Base-by-base conservation (phyloP, 2,113 vertebrate genomes). In the Meriones unguiculatus region DNA sequence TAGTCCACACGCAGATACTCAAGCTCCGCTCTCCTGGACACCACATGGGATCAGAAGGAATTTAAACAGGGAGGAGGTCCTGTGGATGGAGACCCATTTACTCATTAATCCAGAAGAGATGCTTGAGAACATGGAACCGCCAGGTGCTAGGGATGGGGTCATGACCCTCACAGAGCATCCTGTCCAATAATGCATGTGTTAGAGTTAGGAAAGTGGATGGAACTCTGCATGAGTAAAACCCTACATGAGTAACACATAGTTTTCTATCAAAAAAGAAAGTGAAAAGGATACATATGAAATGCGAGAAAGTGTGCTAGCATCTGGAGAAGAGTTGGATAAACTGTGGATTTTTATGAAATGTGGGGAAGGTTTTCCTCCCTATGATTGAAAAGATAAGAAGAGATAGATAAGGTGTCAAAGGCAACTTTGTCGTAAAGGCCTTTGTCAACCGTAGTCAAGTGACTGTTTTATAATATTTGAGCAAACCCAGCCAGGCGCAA, bases 401-500 rank as follows among this genome's bases (percentile, higher is more conserved):
- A 77, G 65, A 94, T 88, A 54, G 65, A 94, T 88, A 54, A 50
- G 7, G 91, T 95, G 50, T 57, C 62, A 92, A 91, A 93, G 78
- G 10, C 13, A 96, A 67, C 30, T 95, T 97, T 97, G 82, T 93
- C 22, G 20, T 50, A 91, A 95, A 20, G 52, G 38, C 32, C 11
- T 2, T 0, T 62, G 93, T 90, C 46, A 82, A 35, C 18, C 25
- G 2, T 28, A 62, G 4, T 12, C 76, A 81, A 85, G 22, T 62
- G 96, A 95, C 90, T 97, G 97, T 98, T 98, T 94, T 91, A 98
- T 93, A 97, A 96, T 93, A 92, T 97, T 97, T 90, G 96, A 75
- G 95, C 95, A 96, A 97, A 97, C 91, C 87, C 97, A 98, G 95
- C 97, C 97, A 98, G 90, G 5, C 54, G 4, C 18, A 70, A 41